These are phyloP conservation scores for Perca fluviatilis DNA, from an alignment of 2,113 vertebrate species.

Conservation along the genomic window DNA sequence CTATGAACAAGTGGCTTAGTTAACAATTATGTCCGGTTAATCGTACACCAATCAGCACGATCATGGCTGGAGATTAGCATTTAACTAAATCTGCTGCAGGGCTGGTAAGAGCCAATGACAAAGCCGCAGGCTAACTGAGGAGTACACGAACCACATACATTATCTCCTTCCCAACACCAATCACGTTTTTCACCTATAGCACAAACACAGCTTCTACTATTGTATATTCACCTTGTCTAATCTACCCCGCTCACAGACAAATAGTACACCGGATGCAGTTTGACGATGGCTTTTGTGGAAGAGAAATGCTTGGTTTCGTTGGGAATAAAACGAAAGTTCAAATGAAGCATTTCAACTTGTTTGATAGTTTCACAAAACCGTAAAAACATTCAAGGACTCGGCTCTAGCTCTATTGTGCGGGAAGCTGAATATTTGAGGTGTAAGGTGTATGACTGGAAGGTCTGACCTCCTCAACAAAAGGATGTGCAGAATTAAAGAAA, in stretches of 20 bases:
- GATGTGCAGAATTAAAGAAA: conserved; percentile 17
- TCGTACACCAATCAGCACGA: conserved; percentile 37
- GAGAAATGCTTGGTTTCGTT: background rate
- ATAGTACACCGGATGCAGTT: background rate
- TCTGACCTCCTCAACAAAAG: conserved; percentile 12
- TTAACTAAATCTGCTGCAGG: conserved; percentile 25
- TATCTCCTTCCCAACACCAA: conserved; percentile 11
- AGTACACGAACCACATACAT: conserved; percentile 19
- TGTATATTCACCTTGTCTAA: background rate
- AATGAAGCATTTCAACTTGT: background rate
- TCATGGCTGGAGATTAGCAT: conserved; percentile 30
- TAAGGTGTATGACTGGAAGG: background rate
- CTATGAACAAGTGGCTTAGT: conserved; percentile 11
- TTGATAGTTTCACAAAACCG: background rate
- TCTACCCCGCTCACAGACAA: background rate
- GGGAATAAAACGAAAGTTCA: background rate
- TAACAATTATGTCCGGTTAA: conserved; percentile 31
- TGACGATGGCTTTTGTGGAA: background rate
- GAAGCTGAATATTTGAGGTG: background rate
- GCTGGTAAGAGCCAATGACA: conserved; percentile 23
- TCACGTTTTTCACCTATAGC: background rate
- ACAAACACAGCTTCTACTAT: background rate
- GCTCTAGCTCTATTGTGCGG: conserved; percentile 3
- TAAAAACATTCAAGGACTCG: conserved; percentile 28
- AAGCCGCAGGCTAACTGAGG: background rate